Percentiles rank a stretch among this genome's conserved stretches.
Conservation (phyloP, 2,888 invertebrate genomes). For the Drosophila meridiana region DNA sequence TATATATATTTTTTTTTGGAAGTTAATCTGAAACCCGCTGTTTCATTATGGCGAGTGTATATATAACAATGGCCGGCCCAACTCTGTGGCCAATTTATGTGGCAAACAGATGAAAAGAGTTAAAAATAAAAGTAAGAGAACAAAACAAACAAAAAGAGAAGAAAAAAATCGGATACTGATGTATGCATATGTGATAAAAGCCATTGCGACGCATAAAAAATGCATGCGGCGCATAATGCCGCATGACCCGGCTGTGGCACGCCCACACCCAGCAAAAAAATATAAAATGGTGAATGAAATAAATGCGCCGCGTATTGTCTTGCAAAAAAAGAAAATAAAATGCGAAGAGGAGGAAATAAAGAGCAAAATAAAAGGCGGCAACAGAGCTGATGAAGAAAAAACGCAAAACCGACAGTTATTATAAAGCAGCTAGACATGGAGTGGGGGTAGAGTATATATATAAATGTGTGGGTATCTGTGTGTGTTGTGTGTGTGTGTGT, state of each 20-base stretch:
- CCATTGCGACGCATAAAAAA: constrained; percentile 70
- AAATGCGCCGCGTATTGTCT: constrained; percentile 61
- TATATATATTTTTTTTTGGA: neutral
- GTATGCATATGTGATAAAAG: constrained; percentile 77
- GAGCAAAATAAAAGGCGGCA: constrained; percentile 34
- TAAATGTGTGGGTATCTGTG: constrained; percentile 5
- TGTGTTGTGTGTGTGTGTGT: constrained; percentile 25
- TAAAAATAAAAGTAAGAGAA: constrained; percentile 30
- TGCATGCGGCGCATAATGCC: constrained; percentile 71
- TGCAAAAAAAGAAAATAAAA: constrained; percentile 22
- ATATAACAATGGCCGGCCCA: constrained; percentile 39
- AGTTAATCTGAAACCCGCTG: constrained; percentile 7
- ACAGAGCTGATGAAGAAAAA: constrained; percentile 74
- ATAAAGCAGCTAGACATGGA: constrained; percentile 56
- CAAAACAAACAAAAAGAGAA: neutral
- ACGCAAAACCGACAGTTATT: constrained; percentile 78
- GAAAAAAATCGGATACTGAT: constrained; percentile 54
- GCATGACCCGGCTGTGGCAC: constrained; percentile 66
- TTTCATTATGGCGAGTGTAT: constrained; percentile 20
- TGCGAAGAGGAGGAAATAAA: constrained; percentile 47
- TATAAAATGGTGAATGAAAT: constrained; percentile 51
- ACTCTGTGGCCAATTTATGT: constrained; percentile 64
- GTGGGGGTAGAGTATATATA: constrained; percentile 6
- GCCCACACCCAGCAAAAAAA: constrained; percentile 33
- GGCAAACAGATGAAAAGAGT: constrained; percentile 49